These are phyloP conservation scores for Nanorana parkeri DNA, from an alignment of 2,113 vertebrate species.

Conservation along the genomic window DNA sequence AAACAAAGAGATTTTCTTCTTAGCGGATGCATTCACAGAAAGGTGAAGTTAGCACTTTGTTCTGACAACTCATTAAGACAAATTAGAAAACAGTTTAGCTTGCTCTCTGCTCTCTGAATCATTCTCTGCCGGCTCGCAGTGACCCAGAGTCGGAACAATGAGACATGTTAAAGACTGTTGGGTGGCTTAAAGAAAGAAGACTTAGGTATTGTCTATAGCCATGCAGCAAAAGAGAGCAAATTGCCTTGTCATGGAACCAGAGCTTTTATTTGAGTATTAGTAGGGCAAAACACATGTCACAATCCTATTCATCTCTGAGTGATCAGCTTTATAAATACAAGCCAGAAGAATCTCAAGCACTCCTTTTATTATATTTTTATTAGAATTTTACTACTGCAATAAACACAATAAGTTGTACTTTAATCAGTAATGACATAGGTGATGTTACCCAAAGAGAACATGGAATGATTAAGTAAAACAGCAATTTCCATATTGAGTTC, in stretches of 20 bases:
- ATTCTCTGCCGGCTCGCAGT: constrained; percentile 74
- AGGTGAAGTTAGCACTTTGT: constrained; percentile 73
- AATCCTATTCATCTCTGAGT: neutral
- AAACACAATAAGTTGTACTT: no score
- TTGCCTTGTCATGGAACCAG: constrained; percentile 87
- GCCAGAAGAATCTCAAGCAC: no score
- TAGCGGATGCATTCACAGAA: constrained; percentile 71
- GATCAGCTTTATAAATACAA: no score
- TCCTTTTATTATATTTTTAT: no score
- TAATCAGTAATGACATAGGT: no score
- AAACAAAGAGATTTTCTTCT: constrained; percentile 72
- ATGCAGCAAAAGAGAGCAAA: constrained; percentile 83
- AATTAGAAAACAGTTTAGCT: constrained; percentile 79
- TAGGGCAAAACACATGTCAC: neutral
- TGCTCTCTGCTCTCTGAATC: constrained; percentile 72
- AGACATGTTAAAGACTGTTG: constrained; percentile 80
- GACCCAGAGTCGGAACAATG: constrained; percentile 82
- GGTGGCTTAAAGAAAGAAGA: constrained; percentile 68
- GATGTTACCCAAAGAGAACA: no score
- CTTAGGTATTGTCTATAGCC: constrained; percentile 77
- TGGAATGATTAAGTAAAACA: no score
- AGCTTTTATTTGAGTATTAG: constrained; percentile 60
- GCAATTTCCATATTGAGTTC: no score
- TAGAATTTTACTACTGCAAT: no score
- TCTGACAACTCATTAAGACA: constrained; percentile 85